These are phyloP conservation scores for Thyatira batis DNA, from an alignment of 2,888 invertebrate species.

Conservation along the genomic window DNA sequence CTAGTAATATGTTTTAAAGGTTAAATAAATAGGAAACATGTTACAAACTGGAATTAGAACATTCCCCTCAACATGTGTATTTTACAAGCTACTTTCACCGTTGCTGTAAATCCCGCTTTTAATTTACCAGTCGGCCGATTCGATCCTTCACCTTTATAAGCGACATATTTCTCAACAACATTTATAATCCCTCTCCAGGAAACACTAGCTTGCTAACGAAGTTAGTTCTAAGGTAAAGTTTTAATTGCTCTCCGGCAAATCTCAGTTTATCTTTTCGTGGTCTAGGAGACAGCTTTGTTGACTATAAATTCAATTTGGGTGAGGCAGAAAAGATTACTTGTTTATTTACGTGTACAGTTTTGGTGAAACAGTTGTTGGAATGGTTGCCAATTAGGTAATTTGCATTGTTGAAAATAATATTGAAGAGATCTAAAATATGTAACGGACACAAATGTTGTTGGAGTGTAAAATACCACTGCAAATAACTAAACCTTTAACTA, in stretches of 20 bases:
- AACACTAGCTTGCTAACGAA: slow-evolving; percentile 74
- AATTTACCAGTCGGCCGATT: slow-evolving; percentile 65
- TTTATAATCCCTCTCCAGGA: slow-evolving; percentile 60
- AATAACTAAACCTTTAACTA: no score
- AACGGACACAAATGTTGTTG: no score
- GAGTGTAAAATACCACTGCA: no score
- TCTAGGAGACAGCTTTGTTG: slow-evolving; percentile 72
- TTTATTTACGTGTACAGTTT: slow-evolving; percentile 40
- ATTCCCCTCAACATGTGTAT: slow-evolving; percentile 12
- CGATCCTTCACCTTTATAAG: slow-evolving; percentile 54
- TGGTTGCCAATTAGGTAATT: slow-evolving; percentile 4
- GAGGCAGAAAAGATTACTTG: slow-evolving; percentile 59
- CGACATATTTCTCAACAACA: slow-evolving; percentile 66
- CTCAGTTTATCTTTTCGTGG: slow-evolving; percentile 79
- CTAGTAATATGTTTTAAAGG: no score
- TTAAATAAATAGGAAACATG: no score
- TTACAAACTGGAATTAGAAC: slow-evolving; percentile 9
- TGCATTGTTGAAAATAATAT: no score
- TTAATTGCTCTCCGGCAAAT: slow-evolving; percentile 79
- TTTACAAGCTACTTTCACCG: slow-evolving; percentile 50
- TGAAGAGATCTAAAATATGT: no score
- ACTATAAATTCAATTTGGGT: slow-evolving; percentile 76
- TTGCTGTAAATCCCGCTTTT: slow-evolving; percentile 48
- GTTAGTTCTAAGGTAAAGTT: slow-evolving; percentile 79
- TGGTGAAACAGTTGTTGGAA: slow-evolving; percentile 13